Evolutionary conservation across 2,113 vertebrate genomes (phyloP).

Genomic region (Gnathonemus longibarbis): DNA sequence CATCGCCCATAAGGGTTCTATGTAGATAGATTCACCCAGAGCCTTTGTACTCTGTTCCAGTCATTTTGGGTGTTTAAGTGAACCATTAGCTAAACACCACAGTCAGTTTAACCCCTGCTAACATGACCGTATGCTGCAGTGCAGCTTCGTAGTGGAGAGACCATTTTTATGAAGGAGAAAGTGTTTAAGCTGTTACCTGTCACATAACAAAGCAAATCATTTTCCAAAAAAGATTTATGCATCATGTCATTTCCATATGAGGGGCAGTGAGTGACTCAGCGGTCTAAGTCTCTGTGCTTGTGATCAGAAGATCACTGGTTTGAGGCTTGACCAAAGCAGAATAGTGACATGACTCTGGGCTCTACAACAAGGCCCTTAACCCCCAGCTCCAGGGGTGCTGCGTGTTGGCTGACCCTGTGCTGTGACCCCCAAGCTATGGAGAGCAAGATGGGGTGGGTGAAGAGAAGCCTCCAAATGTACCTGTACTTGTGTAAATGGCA

Average conservation of each 20-base stretch:
- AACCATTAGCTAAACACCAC: not conserved
- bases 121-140: not conserved
- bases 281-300: not conserved
- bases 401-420: not conserved
- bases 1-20: not conserved
- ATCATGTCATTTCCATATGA: not conserved
- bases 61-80: not conserved
- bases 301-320: not conserved
- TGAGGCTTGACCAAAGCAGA: not conserved
- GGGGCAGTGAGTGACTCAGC: not conserved
- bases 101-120: not conserved
- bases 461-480: not conserved
- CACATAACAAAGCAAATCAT: not conserved
- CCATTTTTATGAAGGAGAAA: not conserved
- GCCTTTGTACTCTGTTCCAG: not conserved
- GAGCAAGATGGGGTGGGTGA: not conserved
- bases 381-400: not conserved
- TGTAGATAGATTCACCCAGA: not conserved
- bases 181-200: not conserved
- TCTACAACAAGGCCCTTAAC: not conserved
- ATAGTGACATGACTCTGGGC: not conserved
- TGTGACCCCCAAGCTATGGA: not conserved
- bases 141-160: not conserved
- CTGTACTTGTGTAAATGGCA: not conserved
- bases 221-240: not conserved